Evolutionary conservation across 2,113 vertebrate species (phyloP), one percentile per base, ranked within the genome.

Genomic region (Electrona antarctica): DNA sequence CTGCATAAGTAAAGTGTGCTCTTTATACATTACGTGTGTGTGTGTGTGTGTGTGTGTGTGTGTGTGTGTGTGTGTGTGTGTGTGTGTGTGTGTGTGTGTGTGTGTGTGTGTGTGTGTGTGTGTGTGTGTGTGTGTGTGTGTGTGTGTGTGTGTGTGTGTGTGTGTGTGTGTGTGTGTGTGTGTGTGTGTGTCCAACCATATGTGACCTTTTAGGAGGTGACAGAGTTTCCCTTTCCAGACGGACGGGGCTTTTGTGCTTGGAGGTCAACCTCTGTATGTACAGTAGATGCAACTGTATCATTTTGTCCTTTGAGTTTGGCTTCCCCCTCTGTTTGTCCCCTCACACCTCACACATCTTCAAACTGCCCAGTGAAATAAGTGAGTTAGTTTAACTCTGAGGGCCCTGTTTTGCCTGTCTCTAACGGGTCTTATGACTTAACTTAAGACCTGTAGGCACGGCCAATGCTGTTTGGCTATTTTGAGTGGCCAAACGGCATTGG

Each of bases 191-290:
- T n/a, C n/a, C n/a, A n/a, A 41, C 33, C 21, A 21, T 21, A 21
- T 21, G 21, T 84, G 76, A 86, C 11, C 50, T 87, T 87, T 72
- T 86, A 92, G 91, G 88, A 91, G 74, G 85, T 76, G 82, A 86
- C 87, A 76, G 88, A 83, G 80, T 68, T 71, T 67, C 63, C 76
- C 74, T 85, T 86, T 77, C 83, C 81, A 58, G 87, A 91, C 77
- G 80, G 28, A 80, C 85, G 81, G 83, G 83, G 80, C 87, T 92
- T 93, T 90, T 88, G 85, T 47, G 88, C 85, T 75, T 93, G 89
- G 89, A 92, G 85, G 86, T 91, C 88, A 62, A 78, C 80, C 83
- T 85, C 85, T 66, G 90, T 92, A 91, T 75, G 87, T n/a, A n/a
- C n/a, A n/a, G n/a, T 92, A 88, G 84, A 82, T 79, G 73, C 81